A percentile compares a stretch with the other conserved stretches of the same genome.
Evolutionary conservation across 2,113 vertebrate genomes (phyloP).

Genomic region (Lepidothrix coronata): DNA sequence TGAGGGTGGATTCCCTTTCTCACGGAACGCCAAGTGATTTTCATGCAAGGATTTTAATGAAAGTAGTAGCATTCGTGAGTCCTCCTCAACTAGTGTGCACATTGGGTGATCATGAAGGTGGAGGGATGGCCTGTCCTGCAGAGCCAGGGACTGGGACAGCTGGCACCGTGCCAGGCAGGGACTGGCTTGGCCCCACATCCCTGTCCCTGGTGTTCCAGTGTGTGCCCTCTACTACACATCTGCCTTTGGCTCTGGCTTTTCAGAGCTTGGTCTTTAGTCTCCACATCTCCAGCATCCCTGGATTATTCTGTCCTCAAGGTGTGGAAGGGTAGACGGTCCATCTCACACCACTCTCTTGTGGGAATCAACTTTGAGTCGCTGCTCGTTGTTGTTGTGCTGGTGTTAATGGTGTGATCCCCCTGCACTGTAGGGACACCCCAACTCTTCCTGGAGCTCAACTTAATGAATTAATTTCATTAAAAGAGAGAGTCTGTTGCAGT

Average conservation of each 20-base stretch:
- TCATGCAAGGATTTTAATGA: neutral
- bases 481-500: neutral
- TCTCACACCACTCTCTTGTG: neutral
- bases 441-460: neutral
- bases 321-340: accelerated
- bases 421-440: neutral
- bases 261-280: neutral
- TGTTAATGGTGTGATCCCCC: accelerated
- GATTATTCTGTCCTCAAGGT: accelerated
- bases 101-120: accelerated
- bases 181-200: accelerated
- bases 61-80: neutral
- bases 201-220: neutral
- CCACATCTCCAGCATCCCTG: neutral
- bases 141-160: neutral
- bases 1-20: neutral
- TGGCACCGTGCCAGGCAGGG: accelerated
- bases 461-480: neutral
- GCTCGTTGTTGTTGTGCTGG: accelerated
- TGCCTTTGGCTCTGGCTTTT: neutral
- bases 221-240: too few species aligned
- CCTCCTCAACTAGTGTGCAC: accelerated
- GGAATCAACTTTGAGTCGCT: neutral
- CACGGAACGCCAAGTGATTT: neutral
- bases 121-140: neutral